A percentile compares a stretch with the other conserved stretches of the same genome.
Conservation (phyloP, 2,113 vertebrate genomes). For the Phodopus roborovskii region DNA sequence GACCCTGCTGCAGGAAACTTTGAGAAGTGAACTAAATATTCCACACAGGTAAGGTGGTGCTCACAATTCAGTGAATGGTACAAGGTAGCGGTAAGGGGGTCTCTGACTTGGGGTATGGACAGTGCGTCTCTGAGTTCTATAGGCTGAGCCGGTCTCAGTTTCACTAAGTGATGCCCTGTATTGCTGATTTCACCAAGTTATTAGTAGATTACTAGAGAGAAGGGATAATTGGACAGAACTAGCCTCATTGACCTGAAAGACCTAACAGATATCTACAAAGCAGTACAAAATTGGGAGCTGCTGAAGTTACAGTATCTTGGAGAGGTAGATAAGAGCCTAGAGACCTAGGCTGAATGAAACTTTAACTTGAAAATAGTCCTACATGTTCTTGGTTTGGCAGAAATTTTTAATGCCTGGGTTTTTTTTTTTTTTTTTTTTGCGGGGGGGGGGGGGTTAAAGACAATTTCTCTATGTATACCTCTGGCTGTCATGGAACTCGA, state of each 20-base stretch:
- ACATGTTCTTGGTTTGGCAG: not conserved
- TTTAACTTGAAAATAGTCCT: not conserved
- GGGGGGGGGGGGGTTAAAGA: no score
- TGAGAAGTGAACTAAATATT: not conserved
- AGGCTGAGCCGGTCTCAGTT: not conserved
- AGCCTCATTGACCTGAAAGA: not conserved
- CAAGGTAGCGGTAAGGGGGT: not conserved
- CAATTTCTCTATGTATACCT: no score
- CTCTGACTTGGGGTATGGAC: not conserved
- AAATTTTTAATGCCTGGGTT: not conserved
- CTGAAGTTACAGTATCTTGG: not conserved
- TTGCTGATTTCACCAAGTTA: not conserved
- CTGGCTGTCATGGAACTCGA: no score
- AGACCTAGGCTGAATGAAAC: not conserved
- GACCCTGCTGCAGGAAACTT: slow-evolving; percentile 18
- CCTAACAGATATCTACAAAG: not conserved
- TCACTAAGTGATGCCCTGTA: not conserved
- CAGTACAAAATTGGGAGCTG: not conserved
- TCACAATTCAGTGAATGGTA: not conserved
- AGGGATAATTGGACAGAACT: not conserved
- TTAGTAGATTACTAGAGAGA: not conserved
- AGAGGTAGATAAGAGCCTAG: not conserved
- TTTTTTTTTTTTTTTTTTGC: no score
- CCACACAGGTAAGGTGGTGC: not conserved
- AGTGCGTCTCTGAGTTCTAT: not conserved